phyloP scores from a whole-genome alignment of 1,140 invertebrate genomes.

The Neodiprion pinetum region DNA sequence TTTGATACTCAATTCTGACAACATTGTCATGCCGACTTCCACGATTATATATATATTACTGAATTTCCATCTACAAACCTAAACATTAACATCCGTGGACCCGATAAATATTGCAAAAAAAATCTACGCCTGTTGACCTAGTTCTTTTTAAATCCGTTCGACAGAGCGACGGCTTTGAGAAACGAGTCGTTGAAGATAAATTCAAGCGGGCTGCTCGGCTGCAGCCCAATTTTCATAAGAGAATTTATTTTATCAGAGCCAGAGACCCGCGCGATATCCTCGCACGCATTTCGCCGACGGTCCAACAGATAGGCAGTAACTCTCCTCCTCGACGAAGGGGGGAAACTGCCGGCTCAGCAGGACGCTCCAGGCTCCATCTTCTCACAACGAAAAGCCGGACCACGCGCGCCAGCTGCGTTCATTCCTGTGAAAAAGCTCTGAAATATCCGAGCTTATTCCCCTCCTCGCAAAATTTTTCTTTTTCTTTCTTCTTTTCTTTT shows the following conservation, averaged over 20 bases:
- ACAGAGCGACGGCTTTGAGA: too few relatives aligned
- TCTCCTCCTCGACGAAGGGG: background rate
- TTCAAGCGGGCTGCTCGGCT: background rate
- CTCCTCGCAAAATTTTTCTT: background rate
- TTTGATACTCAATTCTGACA: too few relatives aligned
- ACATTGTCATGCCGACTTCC: too few relatives aligned
- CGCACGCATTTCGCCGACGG: background rate
- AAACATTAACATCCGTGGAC: too few relatives aligned
- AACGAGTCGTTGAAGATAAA: background rate
- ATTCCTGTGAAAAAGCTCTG: background rate
- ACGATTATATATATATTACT: too few relatives aligned
- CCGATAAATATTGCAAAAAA: too few relatives aligned
- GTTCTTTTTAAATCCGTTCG: too few relatives aligned
- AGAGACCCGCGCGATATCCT: background rate
- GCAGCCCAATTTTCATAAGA: background rate
- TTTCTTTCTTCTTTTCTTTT: too few relatives aligned
- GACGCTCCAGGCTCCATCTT: background rate
- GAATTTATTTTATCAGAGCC: background rate
- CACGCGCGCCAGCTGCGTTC: background rate
- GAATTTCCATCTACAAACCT: too few relatives aligned
- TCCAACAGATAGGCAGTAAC: constrained; percentile 2
- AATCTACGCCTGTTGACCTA: too few relatives aligned
- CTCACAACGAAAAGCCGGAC: background rate
- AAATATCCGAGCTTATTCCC: background rate
- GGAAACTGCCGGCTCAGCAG: background rate